These are phyloP conservation scores for Heliothis subflexa DNA, from an alignment of 1,140 invertebrate genomes.

Conservation along the genomic window DNA sequence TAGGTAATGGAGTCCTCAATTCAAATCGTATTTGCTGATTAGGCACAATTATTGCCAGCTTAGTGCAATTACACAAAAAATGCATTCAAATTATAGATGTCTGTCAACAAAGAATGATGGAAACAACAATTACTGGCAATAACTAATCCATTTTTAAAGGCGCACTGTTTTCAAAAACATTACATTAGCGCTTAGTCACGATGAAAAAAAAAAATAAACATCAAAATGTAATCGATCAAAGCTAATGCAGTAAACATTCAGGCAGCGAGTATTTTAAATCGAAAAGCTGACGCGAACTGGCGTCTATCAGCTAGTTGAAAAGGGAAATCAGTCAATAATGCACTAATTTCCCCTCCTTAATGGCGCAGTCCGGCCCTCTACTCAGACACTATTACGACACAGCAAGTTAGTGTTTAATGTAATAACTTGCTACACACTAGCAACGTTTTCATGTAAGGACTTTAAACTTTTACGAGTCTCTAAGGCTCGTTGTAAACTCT, in stretches of 20 bases:
- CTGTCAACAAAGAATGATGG: slow-evolving; percentile 3
- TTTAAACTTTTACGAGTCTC: slow-evolving; percentile 37
- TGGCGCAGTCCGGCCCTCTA: slow-evolving; percentile 79
- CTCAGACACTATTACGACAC: slow-evolving; percentile 82
- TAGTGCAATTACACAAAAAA: background rate
- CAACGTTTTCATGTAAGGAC: slow-evolving; percentile 32
- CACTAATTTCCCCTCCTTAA: slow-evolving; percentile 85
- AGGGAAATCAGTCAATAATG: slow-evolving; percentile 86
- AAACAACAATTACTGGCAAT: slow-evolving; percentile 1
- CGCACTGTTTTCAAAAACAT: slow-evolving; percentile 19
- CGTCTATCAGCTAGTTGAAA: slow-evolving; percentile 83
- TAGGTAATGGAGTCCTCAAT: slow-evolving; percentile 3
- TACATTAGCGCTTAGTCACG: slow-evolving; percentile 38
- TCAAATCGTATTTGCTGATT: background rate
- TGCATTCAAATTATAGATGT: background rate
- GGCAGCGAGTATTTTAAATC: slow-evolving; percentile 79
- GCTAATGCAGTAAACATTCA: slow-evolving; percentile 74
- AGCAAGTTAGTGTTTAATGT: slow-evolving; percentile 74
- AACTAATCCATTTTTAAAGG: slow-evolving; percentile 28
- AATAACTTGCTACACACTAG: slow-evolving; percentile 67
- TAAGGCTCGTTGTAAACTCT: slow-evolving; percentile 23
- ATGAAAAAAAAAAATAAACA: slow-evolving; percentile 41
- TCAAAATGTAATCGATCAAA: slow-evolving; percentile 45
- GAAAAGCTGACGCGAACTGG: slow-evolving; percentile 75
- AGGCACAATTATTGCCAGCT: slow-evolving; percentile 4